Evolutionary conservation across 2,113 vertebrate genomes (phyloP).

Genomic region (Leucoraja erinaceus): DNA sequence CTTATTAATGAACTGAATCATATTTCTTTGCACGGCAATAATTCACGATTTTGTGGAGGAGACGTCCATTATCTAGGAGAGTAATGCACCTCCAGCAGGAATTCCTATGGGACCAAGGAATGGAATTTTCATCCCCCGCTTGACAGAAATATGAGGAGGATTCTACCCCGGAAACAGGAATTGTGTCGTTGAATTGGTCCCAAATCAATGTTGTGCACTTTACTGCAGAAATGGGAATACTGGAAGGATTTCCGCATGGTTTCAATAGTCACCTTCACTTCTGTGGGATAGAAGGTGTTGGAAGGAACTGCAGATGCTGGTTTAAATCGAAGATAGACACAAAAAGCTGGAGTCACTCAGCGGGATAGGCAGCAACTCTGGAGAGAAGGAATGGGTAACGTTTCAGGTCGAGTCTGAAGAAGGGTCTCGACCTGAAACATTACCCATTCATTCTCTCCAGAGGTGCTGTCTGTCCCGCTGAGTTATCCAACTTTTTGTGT

Average conservation of each 20-base stretch:
- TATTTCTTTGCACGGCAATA: neutral
- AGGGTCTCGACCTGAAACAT: no score
- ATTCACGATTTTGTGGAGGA: conserved; percentile 11
- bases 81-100: conserved; percentile 9
- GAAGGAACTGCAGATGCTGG: no score
- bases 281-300: neutral
- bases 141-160: neutral
- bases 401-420: no score
- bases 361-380: no score
- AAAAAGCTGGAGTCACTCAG: no score
- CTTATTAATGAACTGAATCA: neutral
- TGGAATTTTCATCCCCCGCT: conserved; percentile 7
- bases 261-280: neutral
- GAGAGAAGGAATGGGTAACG: no score
- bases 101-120: neutral
- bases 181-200: neutral
- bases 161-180: neutral
- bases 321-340: no score
- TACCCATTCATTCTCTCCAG: no score
- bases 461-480: no score
- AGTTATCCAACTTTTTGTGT: no score
- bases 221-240: neutral
- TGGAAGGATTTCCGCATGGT: neutral
- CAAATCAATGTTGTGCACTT: neutral
- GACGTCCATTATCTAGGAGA: neutral